Percentiles rank a stretch among this genome's conserved stretches.
phyloP scores from a whole-genome alignment of 2,113 vertebrate genomes.

The Gopherus evgoodei region DNA sequence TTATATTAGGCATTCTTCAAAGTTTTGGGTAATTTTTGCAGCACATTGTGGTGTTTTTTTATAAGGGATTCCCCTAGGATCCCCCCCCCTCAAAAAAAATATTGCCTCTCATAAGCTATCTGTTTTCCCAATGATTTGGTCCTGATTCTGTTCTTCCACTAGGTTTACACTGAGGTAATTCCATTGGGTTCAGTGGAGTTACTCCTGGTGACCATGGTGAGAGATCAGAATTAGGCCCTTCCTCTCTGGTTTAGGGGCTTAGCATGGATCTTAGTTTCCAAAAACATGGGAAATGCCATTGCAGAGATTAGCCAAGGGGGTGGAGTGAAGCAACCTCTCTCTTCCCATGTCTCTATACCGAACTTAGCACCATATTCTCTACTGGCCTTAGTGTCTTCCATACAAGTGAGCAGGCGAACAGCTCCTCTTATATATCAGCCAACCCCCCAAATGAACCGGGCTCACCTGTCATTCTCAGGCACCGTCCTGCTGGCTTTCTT shows the following conservation, averaged over 20 bases:
- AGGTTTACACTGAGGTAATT: not conserved
- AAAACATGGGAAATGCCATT: not conserved
- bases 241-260: not conserved
- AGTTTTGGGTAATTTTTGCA: not conserved
- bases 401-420: not conserved
- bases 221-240: not conserved
- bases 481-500: not conserved
- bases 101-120: not conserved
- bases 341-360: not conserved
- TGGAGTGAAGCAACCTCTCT: not conserved
- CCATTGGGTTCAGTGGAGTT: not conserved
- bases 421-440: not conserved
- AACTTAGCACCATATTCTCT: rapidly evolving
- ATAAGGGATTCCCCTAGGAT: rapidly evolving
- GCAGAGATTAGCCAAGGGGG: not conserved
- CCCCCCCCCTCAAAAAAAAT: not conserved
- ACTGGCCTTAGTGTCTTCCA: not conserved
- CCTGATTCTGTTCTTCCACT: not conserved
- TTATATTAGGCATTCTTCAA: not conserved
- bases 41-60: not conserved
- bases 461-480: constrained; percentile 61
- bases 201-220: not conserved
- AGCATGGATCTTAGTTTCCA: not conserved
- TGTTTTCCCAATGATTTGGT: not conserved
- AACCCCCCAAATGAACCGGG: not conserved